These are phyloP conservation scores for Rotaria magnacalcarata DNA, from an alignment of 2,888 invertebrate species.

Conservation along the genomic window DNA sequence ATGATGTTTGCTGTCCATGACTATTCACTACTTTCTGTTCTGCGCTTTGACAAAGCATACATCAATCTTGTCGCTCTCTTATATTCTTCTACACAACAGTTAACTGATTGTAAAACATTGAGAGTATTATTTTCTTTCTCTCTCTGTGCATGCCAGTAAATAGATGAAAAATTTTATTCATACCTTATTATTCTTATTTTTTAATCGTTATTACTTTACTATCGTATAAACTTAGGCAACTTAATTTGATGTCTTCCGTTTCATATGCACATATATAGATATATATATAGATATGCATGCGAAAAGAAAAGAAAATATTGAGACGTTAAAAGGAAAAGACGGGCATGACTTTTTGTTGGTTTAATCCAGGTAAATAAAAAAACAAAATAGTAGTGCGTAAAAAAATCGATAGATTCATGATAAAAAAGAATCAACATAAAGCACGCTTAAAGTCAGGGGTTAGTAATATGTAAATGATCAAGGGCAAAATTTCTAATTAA, in stretches of 20 bases:
- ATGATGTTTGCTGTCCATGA: not conserved
- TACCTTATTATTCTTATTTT: not conserved
- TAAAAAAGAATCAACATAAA: not conserved
- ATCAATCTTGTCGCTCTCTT: not conserved
- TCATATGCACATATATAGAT: too few relatives aligned
- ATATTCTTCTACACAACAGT: not conserved
- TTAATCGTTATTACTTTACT: not conserved
- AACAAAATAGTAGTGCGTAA: not conserved
- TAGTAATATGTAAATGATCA: not conserved
- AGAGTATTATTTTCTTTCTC: not conserved
- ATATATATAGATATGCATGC: not conserved
- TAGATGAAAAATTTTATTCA: not conserved
- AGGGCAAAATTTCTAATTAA: too few relatives aligned
- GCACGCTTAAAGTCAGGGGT: not conserved
- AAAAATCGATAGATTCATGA: not conserved
- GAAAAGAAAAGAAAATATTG: not conserved
- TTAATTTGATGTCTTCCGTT: not conserved
- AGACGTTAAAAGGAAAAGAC: not conserved
- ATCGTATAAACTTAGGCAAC: not conserved
- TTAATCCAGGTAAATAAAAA: slow-evolving; percentile 18
- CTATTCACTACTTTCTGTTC: not conserved
- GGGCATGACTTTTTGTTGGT: not conserved
- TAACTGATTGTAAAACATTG: not conserved
- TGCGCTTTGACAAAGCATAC: not conserved
- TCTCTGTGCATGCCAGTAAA: not conserved